Conservation (phyloP, 2,113 vertebrate genomes). For the Mastomys natalensis region DNA sequence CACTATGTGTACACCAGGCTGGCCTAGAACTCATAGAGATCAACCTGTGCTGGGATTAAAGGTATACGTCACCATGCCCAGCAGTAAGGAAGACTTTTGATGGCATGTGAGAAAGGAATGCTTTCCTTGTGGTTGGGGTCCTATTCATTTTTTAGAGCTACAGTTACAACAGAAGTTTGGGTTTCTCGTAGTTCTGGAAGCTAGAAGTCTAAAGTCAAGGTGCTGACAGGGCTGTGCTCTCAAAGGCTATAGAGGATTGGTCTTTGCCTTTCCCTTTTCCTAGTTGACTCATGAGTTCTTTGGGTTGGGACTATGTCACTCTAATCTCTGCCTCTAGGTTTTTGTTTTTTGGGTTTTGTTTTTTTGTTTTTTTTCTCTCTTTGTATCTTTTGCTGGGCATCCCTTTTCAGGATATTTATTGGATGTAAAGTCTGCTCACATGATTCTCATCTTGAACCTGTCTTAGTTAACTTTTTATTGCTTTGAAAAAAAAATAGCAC, state of each 20-base stretch:
- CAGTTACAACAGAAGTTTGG: background rate
- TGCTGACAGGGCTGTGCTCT: background rate
- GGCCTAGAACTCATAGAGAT: background rate
- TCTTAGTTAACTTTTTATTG: background rate
- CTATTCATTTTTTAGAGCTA: background rate
- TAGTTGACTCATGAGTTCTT: background rate
- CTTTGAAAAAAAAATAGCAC: background rate
- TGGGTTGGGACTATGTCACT: background rate
- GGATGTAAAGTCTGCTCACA: background rate
- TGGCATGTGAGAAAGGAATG: background rate
- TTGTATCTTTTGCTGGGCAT: background rate
- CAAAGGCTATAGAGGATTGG: background rate
- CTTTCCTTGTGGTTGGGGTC: background rate
- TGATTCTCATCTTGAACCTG: slow-evolving; percentile 17
- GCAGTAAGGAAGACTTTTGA: background rate
- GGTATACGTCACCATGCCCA: background rate
- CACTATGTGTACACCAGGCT: background rate
- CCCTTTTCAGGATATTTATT: slow-evolving; percentile 19
- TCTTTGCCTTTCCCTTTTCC: background rate
- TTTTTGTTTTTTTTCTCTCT: background rate
- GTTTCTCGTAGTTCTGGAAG: background rate
- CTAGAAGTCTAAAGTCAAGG: background rate
- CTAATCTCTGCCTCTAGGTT: background rate
- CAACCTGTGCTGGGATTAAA: background rate
- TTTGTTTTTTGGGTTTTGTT: background rate